Evolutionary conservation across 2,888 invertebrate genomes (phyloP).

Genomic region (Tipula unca): DNA sequence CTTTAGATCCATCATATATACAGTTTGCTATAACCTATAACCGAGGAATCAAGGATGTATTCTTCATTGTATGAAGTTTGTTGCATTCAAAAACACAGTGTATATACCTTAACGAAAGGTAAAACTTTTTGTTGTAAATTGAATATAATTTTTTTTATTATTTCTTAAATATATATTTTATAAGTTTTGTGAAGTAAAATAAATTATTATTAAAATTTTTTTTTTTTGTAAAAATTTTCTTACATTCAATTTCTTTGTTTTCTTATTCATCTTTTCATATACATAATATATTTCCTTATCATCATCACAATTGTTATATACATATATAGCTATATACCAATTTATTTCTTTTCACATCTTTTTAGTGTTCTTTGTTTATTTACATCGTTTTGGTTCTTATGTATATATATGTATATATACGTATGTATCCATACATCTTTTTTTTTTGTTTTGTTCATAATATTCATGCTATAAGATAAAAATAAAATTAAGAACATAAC

Average conservation of each 20-base stretch:
- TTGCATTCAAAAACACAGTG: no score
- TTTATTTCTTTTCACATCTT: not conserved
- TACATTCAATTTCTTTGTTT: not conserved
- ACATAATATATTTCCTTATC: not conserved
- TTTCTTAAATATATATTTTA: not conserved
- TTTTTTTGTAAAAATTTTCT: not conserved
- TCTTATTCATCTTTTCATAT: not conserved
- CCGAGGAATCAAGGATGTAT: no score
- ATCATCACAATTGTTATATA: not conserved
- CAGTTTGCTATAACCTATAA: no score
- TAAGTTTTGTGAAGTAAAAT: not conserved
- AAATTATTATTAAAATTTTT: not conserved
- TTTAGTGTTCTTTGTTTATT: constrained; percentile 4
- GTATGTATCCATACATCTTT: not conserved
- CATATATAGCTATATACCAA: not conserved
- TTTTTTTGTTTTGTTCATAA: not conserved
- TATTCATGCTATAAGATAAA: not conserved
- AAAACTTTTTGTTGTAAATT: not conserved
- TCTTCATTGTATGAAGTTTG: no score
- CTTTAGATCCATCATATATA: no score
- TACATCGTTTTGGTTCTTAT: not conserved
- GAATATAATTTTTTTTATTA: not conserved
- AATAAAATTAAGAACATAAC: not conserved
- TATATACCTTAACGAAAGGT: not conserved
- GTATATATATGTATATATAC: not conserved